Percentiles rank a stretch among this genome's conserved stretches.
These are phyloP conservation scores for Drosophila meridionalis DNA, from an alignment of 2,888 invertebrate genomes.

Conservation along the genomic window DNA sequence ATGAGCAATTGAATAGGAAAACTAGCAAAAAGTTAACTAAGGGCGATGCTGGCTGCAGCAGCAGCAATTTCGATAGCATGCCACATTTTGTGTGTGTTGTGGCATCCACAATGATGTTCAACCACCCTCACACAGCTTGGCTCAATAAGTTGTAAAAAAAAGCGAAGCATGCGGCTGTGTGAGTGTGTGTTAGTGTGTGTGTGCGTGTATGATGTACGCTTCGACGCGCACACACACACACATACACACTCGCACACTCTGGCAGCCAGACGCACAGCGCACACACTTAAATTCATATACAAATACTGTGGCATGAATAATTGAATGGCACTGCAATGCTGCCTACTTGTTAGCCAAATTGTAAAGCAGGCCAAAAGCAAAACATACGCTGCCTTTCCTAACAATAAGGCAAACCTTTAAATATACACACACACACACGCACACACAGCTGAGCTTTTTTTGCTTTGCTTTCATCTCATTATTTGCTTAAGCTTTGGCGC, in stretches of 20 bases:
- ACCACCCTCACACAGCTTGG: slow-evolving; percentile 56
- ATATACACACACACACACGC: slow-evolving; percentile 7
- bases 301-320: slow-evolving; percentile 62
- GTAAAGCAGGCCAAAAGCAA: slow-evolving; percentile 38
- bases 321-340: slow-evolving; percentile 73
- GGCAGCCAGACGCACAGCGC: slow-evolving; percentile 11
- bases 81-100: slow-evolving; percentile 45
- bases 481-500: slow-evolving; percentile 28
- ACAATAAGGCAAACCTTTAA: slow-evolving; percentile 54
- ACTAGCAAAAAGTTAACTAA: slow-evolving; percentile 78
- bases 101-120: slow-evolving; percentile 61
- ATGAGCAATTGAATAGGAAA: slow-evolving; percentile 57
- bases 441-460: slow-evolving; percentile 20
- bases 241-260: slow-evolving; percentile 35
- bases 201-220: slow-evolving; percentile 44
- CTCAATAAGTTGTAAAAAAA: slow-evolving; percentile 66
- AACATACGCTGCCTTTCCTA: slow-evolving; percentile 27
- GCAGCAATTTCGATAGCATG: slow-evolving; percentile 43
- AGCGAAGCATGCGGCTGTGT: slow-evolving; percentile 27
- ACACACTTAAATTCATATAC: slow-evolving; percentile 33
- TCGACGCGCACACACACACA: slow-evolving; percentile 49
- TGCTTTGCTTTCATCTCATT: slow-evolving; percentile 30
- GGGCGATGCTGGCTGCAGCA: slow-evolving; percentile 50
- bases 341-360: slow-evolving; percentile 60
- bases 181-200: slow-evolving; percentile 17